These are phyloP conservation scores for Aphaenogaster floridana DNA, from an alignment of 1,140 invertebrate genomes.

Conservation along the genomic window DNA sequence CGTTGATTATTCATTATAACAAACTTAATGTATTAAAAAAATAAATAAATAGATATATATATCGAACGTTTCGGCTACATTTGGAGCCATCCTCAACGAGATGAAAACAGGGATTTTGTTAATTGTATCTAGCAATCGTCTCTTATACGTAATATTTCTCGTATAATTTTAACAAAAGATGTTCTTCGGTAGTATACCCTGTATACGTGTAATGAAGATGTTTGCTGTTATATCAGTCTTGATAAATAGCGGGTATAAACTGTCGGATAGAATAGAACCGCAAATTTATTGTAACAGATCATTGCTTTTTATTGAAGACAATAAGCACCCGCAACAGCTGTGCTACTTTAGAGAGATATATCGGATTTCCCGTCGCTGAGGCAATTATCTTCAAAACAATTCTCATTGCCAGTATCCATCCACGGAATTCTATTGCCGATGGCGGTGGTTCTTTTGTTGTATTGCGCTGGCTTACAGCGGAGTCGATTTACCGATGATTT, in stretches of 20 bases:
- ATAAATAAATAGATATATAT: too few relatives aligned
- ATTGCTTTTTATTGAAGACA: slow-evolving; percentile 32
- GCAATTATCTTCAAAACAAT: slow-evolving; percentile 56
- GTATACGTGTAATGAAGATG: background rate
- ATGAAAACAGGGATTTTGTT: too few relatives aligned
- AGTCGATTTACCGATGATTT: slow-evolving; percentile 64
- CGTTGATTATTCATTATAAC: too few relatives aligned
- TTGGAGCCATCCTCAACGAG: too few relatives aligned
- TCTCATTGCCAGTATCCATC: slow-evolving; percentile 55
- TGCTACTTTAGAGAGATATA: slow-evolving; percentile 47
- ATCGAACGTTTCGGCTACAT: too few relatives aligned
- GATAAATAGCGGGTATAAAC: slow-evolving; percentile 2
- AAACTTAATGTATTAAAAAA: too few relatives aligned
- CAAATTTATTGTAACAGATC: slow-evolving; percentile 35
- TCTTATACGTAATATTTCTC: background rate
- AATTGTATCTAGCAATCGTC: background rate
- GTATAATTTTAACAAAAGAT: background rate
- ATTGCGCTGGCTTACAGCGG: slow-evolving; percentile 2
- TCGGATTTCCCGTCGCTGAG: slow-evolving; percentile 44
- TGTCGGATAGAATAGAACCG: background rate
- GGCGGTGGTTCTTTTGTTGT: slow-evolving; percentile 38
- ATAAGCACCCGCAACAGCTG: slow-evolving; percentile 15
- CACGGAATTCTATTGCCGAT: slow-evolving; percentile 54
- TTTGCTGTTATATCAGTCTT: background rate
- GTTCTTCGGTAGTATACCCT: background rate